Evolutionary conservation across 1,140 invertebrate genomes (phyloP), one percentile per base, ranked within the genome.

Genomic region (Drosophila pectinifera): DNA sequence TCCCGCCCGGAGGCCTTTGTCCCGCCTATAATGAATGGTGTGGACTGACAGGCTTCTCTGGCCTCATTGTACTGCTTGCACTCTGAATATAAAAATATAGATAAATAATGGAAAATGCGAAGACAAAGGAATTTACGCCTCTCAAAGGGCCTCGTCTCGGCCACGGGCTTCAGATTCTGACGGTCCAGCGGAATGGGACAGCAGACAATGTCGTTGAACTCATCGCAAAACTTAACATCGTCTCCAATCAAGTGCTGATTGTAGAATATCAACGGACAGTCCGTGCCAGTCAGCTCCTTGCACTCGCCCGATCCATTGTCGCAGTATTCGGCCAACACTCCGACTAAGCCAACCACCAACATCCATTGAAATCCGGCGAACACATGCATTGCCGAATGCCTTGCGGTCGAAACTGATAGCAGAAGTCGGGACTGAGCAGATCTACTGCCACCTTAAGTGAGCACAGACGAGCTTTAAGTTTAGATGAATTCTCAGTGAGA

Each of bases 21-120:
- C 16, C 92, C 92, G 11, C 85, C 92, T 6, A 91, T 69, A 48
- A 92, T 91, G 3, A 93, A 82, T 0, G 82, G 73, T 20, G 74
- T 68, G 4, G 73, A 56, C 0, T 43, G 63, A 28, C 86, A 83
- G 16, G 56, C 26, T 5, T 68, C 49, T 26, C 90, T 38, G 0
- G 34, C 72, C 8, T 55, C 69, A 20, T 86, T 90, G 20, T 74
- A 89, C 3, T 67, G 53, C 31, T 90, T 74, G 51, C 84, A 89
- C 24, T 84, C 84, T 89, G 10, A 24, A 18, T 28, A 16, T 2
- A 10, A 36, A 14, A 26, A 1, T 34, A 20, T 11, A 16, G 7
- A 10, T 26, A 34, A 20, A 72, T 31, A 5, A 24, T 46, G 8
- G 3, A 0, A 24, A 10, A n/a, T 10, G 8, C 14, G 5, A 3